Evolutionary conservation across 2,888 invertebrate genomes (phyloP), one percentile per base, ranked within the genome.

Genomic region (Minunthozetes semirufus): DNA sequence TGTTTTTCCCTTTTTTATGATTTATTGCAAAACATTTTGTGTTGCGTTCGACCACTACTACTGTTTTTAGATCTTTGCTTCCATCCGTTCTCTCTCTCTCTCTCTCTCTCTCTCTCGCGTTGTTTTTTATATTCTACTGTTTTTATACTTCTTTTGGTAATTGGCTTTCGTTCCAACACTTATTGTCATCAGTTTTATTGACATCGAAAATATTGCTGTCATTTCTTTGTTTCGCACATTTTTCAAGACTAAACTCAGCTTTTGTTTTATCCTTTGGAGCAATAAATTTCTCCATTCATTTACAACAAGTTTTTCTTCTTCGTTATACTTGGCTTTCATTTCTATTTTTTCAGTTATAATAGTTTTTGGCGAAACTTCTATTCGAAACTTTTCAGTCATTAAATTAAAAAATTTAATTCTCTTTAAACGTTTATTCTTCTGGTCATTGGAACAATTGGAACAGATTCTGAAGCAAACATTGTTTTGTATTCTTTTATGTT

Each of bases 141-240:
- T 33, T n/a, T 33, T 33, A 33, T 33, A 33, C 33, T 53, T 53
- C 53, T 53, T 53, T n/a, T 11, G 22, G 59, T 59, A 59, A 59
- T 59, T 59, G 59, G 25, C 59, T 59, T 66, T 66, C 33, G 17
- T 66, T 66, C 33, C 38, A 38, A 33, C 66, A 66, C 66, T 66
- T 66, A 66, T 66, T 66, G 66, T 66, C 38, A 38, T 66, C 66
- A 38, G 27, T 66, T 66, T 66, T 66, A 53, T 53, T 33, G 53
- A 53, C 53, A 53, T 19, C 53, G 19, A 19, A 53, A 53, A 53
- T 53, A 53, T 53, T 48, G 48, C 48, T 17, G 48, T n/a, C 19
- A 17, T 53, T 53, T 53, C n/a, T 19, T 53, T 33, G 33, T 33
- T n/a, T 33, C 33, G 33, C 33, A 33, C 33, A 33, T 33, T 33